Evolutionary conservation across 2,797 vertebrate genomes (phyloP), one percentile per base, ranked within the genome.

Genomic region (Arremon aurantiirostris): DNA sequence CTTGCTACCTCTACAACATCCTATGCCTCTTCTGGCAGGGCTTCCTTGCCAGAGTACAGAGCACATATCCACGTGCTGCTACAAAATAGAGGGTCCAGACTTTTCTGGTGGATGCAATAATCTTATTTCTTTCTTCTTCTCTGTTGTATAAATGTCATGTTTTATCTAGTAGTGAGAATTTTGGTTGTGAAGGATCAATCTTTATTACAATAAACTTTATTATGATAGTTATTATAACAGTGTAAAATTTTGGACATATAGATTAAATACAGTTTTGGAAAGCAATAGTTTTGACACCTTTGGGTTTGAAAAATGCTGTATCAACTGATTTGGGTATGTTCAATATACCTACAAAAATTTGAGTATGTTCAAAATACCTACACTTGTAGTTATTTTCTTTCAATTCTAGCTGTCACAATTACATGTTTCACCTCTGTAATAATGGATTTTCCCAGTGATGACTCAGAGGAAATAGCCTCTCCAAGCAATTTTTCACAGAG

Each of bases 391-490:
- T 63, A 14, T 39, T 79, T 89, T 76, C 28, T 91, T 91, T 77
- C 53, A 85, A 7, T 82, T 91, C 21, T 57, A 71, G 12, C 14
- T 85, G 37, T 68, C 39, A 55, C 21, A 64, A 77, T 94, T 44
- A 70, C 27, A 34, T 20, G 21, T 82, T 85, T 90, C 50, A 55
- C 27, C 28, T 57, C 72, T 87, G 56, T 52, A 77, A 76, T 73
- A 92, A 64, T 70, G 53, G 64, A 73, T 78, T 91, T 78, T 82
- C 42, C 61, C 35, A 68, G 10, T 32, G 23, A 30, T 91, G 61
- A 89, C 69, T 89, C 69, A 91, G 35, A 94, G 82, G 59, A 95
- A 94, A 81, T 49, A 75, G 47, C 53, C 4, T 78, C 39, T 91
- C 80, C 76, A 56, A 27, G 19, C 56, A 87, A 34, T 50, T 59